A percentile compares a stretch with the other conserved stretches of the same genome.
Evolutionary conservation across 2,797 vertebrate species (phyloP).

Genomic region (Megaceryle alcyon): DNA sequence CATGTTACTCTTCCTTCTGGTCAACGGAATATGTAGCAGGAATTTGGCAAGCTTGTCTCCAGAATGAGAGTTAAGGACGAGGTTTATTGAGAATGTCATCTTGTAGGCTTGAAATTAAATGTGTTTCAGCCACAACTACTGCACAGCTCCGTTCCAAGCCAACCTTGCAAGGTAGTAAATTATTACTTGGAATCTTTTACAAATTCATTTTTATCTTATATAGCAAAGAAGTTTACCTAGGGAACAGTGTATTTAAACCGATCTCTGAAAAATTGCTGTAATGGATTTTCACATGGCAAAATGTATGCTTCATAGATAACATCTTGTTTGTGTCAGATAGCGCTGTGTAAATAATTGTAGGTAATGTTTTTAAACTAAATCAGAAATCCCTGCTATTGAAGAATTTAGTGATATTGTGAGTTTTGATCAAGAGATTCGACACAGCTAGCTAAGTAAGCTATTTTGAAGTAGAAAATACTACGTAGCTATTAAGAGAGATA

Average conservation of each 20-base stretch:
- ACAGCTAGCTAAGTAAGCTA: not conserved
- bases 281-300: conserved; percentile 45
- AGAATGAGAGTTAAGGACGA: not conserved
- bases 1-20: not conserved
- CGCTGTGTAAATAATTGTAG: conserved; percentile 22
- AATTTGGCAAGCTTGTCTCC: not conserved
- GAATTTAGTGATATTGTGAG: not conserved
- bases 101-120: conserved; percentile 10
- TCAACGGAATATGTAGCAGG: not conserved
- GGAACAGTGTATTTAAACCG: conserved; percentile 35
- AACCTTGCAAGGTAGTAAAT: conserved; percentile 27
- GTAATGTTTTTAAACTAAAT: conserved; percentile 13
- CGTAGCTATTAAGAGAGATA: not conserved
- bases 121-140: conserved; percentile 2
- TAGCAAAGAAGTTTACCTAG: conserved; percentile 19
- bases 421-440: conserved; percentile 11
- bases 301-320: conserved; percentile 11
- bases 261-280: conserved; percentile 41
- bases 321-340: conserved; percentile 31
- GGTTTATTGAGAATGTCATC: not conserved
- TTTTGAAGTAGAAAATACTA: not conserved
- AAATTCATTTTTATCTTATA: conserved; percentile 51
- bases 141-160: not conserved
- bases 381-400: not conserved
- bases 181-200: conserved; percentile 37